Conservation (phyloP, 2,888 invertebrate species). For the Leistus spinibarbis region DNA sequence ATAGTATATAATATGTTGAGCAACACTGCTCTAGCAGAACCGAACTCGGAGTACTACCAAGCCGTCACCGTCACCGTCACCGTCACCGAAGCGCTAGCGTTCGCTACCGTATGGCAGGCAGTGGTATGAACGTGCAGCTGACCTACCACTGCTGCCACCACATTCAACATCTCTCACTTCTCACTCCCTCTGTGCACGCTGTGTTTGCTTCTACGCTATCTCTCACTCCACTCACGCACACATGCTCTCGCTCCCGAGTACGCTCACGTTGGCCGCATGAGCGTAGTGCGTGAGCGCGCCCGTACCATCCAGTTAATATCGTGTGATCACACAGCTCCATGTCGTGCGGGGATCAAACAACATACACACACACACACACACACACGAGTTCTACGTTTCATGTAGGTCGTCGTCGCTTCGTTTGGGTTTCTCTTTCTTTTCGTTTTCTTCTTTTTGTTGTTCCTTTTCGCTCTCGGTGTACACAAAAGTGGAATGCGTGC, state of each 20-base stretch:
- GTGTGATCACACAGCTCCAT: not conserved
- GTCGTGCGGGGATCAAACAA: not conserved
- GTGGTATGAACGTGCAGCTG: not conserved
- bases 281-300: not conserved
- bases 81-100: not conserved
- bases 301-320: not conserved
- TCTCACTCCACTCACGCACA: not conserved
- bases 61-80: too few species aligned
- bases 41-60: too few species aligned
- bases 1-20: too few species aligned
- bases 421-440: not conserved
- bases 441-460: not conserved
- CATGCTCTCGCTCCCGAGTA: not conserved
- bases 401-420: not conserved
- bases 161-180: not conserved
- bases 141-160: not conserved
- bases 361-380: not conserved
- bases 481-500: not conserved
- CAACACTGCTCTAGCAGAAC: too few species aligned
- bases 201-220: not conserved
- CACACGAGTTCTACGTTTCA: not conserved
- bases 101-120: not conserved
- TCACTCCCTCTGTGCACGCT: too few species aligned
- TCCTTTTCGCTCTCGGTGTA: not conserved
- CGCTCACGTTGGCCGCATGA: not conserved